Conservation (phyloP, 2,113 vertebrate genomes). For the Dipodomys merriami region DNA sequence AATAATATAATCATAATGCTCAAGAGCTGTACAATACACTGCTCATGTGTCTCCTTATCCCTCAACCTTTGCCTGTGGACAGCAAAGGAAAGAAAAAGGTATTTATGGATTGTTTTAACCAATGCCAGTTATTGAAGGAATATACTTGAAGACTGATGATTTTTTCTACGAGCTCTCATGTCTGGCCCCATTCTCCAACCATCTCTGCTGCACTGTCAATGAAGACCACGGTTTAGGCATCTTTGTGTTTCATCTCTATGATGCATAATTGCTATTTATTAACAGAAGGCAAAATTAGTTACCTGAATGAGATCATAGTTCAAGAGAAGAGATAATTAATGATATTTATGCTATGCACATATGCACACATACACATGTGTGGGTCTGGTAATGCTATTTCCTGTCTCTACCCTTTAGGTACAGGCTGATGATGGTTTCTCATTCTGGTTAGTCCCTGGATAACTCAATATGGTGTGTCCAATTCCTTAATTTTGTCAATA, state of each 20-base stretch:
- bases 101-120: neutral
- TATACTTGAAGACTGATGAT: neutral
- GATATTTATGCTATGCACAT: neutral
- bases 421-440: neutral
- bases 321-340: neutral
- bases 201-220: neutral
- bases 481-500: neutral
- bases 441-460: neutral
- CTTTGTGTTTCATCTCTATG: neutral
- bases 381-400: neutral
- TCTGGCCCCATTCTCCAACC: neutral
- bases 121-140: neutral
- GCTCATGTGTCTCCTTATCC: neutral
- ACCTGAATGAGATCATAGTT: neutral
- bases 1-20: neutral
- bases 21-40: neutral
- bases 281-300: neutral
- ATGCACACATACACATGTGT: neutral
- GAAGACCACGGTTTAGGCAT: neutral
- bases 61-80: neutral
- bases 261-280: neutral
- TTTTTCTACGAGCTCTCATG: neutral
- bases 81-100: constrained; percentile 7
- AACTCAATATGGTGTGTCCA: neutral
- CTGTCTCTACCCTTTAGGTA: neutral